Percentiles rank a stretch among this genome's conserved stretches.
Evolutionary conservation across 2,888 invertebrate species (phyloP).

Genomic region (Eucera pruinosa): DNA sequence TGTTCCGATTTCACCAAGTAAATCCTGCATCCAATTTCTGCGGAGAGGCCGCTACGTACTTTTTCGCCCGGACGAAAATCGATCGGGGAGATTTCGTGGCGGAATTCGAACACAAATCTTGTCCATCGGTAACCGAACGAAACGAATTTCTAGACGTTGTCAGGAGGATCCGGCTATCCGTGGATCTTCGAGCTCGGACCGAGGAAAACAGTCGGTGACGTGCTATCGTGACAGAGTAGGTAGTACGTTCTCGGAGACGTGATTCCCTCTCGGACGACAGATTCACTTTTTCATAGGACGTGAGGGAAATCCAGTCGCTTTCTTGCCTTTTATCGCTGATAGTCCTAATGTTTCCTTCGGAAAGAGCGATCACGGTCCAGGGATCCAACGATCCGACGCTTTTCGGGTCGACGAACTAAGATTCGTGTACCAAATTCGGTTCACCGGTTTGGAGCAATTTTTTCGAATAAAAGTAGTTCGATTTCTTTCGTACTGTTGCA

Average conservation of each 20-base stretch:
- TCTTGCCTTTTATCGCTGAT: not conserved
- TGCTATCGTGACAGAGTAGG: conserved; percentile 35
- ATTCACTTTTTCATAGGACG: conserved; percentile 42
- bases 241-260: conserved; percentile 32
- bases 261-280: conserved; percentile 41
- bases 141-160: conserved; percentile 62
- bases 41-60: conserved; percentile 26
- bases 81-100: conserved; percentile 61
- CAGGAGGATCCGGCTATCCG: conserved; percentile 37
- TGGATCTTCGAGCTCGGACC: conserved; percentile 30
- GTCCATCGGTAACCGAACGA: conserved; percentile 62
- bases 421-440: not conserved
- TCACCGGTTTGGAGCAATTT: too few relatives aligned
- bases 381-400: not conserved
- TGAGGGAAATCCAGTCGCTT: conserved; percentile 28
- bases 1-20: conserved; percentile 52
- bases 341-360: conserved; percentile 12
- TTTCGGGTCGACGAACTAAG: not conserved
- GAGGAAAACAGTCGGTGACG: conserved; percentile 37
- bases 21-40: conserved; percentile 69
- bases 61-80: conserved; percentile 27
- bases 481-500: too few relatives aligned
- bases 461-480: too few relatives aligned
- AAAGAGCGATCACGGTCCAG: conserved; percentile 1
- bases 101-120: conserved; percentile 69